Evolutionary conservation across 2,113 vertebrate species (phyloP), one percentile per base, ranked within the genome.

Genomic region (Cavia porcellus): DNA sequence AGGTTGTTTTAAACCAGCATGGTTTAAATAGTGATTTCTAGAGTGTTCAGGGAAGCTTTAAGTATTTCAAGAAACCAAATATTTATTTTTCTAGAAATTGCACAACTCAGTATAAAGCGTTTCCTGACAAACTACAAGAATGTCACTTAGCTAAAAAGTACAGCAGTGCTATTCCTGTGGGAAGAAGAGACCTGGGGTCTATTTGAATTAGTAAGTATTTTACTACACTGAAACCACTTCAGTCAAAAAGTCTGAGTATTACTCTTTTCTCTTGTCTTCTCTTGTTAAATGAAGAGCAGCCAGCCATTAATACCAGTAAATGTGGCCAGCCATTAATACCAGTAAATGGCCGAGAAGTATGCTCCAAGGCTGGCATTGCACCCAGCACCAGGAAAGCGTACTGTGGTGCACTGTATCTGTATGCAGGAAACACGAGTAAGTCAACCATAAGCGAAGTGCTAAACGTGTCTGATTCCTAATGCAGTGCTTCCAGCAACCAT

Each of bases 381-480:
- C 96, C 97, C 97, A 97, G 95, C 97, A 93, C 87, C 97, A 97
- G 38, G 90, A 97, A 98, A 95, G 80, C 93, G 96, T 95, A 96
- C 95, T 96, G 81, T 66, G 92, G 97, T 89, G 96, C 96, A 98
- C 95, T 95, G 95, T 97, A 96, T 97, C 97, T 98, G 95, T 97
- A 97, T 97, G 96, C 93, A 98, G 97, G 95, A 89, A 47, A 55
- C 64, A 97, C 90, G 95, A 98, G 98, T 98, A 98, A 98, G 98
- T 98, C 97, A 98, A 98, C 97, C 98, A 97, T 97, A 98, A 98
- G 97, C 96, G 98, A 98, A 98, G 97, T 95, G 97, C 97, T 98
- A 97, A 98, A 98, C 98, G 90, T 98, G 96, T 98, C 98, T 98
- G 95, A 98, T 98, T 98, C 98, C 98, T 97, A 96, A 96, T 92